Conservation (phyloP, 2,113 vertebrate species). For the Neotragus moschatus region DNA sequence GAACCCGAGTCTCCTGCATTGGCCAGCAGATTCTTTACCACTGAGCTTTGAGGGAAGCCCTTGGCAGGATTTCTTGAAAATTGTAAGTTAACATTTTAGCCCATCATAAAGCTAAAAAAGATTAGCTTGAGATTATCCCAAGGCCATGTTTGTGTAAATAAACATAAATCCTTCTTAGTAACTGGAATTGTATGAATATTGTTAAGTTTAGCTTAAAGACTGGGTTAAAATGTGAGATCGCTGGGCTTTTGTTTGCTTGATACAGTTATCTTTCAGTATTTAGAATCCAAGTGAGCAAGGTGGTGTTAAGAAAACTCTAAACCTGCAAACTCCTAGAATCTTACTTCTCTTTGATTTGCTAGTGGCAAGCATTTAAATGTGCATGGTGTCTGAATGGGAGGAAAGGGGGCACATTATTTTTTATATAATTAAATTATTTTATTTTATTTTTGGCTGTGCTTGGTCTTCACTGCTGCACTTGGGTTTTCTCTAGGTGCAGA, state of each 20-base stretch:
- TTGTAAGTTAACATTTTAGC: not conserved
- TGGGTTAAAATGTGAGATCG: not conserved
- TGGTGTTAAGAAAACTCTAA: not conserved
- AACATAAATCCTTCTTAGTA: not conserved
- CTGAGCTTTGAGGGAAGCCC: not conserved
- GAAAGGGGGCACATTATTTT: not conserved
- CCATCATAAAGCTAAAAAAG: not conserved
- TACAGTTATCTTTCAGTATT: not conserved
- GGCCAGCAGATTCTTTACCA: not conserved
- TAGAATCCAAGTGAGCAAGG: not conserved
- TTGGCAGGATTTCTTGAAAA: not conserved
- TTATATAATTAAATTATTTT: not conserved
- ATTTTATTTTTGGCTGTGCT: not conserved
- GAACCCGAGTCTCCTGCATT: not conserved
- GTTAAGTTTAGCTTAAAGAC: not conserved
- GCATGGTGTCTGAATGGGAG: not conserved
- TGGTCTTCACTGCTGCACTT: not conserved
- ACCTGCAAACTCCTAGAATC: not conserved
- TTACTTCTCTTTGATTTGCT: not conserved
- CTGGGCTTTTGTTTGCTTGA: not conserved
- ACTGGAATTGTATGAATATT: not conserved
- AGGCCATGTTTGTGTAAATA: not conserved
- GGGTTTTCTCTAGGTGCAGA: not conserved
- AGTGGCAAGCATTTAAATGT: not conserved
- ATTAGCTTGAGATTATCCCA: not conserved